phyloP scores from a whole-genome alignment of 30 jellyfish, hydroid and myxozoan species.

The Hydractinia echinata region DNA sequence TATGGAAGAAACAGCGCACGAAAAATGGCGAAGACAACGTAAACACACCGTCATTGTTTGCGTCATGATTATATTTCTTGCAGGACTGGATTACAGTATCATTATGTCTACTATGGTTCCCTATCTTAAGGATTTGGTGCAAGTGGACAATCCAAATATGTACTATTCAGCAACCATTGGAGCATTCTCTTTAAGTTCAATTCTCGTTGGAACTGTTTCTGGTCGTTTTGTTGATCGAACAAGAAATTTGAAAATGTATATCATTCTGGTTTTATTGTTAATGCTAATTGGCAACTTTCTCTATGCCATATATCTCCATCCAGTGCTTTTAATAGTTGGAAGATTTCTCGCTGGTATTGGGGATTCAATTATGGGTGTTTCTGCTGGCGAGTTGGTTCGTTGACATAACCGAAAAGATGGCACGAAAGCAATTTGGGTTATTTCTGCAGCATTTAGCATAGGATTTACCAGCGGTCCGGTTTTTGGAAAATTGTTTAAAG shows the following conservation, averaged over 20 bases:
- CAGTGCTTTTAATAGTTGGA: constrained; percentile 17
- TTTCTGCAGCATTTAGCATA: constrained; percentile 1
- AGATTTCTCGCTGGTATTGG: constrained; percentile 32
- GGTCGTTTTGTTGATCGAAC: constrained; percentile 10
- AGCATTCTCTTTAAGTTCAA: neutral
- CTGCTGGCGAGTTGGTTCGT: constrained; percentile 21
- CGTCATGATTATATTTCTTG: too few relatives aligned
- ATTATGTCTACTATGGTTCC: neutral
- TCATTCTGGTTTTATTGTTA: neutral
- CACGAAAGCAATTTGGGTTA: neutral
- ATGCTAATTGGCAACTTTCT: constrained; percentile 16
- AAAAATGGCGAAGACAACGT: too few relatives aligned
- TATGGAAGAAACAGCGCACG: too few relatives aligned
- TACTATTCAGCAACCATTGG: neutral
- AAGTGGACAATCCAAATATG: neutral
- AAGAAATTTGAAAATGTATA: neutral
- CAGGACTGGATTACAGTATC: constrained; percentile 5
- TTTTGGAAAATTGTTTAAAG: neutral
- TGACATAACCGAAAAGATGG: neutral
- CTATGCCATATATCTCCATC: constrained; percentile 8
- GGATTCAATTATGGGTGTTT: neutral
- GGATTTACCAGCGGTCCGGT: constrained; percentile 31
- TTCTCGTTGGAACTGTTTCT: neutral
- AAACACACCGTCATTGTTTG: too few relatives aligned
- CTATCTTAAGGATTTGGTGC: constrained; percentile 9